Base-by-base conservation (phyloP, 2,888 invertebrate genomes). In the Meloe dianella region DNA sequence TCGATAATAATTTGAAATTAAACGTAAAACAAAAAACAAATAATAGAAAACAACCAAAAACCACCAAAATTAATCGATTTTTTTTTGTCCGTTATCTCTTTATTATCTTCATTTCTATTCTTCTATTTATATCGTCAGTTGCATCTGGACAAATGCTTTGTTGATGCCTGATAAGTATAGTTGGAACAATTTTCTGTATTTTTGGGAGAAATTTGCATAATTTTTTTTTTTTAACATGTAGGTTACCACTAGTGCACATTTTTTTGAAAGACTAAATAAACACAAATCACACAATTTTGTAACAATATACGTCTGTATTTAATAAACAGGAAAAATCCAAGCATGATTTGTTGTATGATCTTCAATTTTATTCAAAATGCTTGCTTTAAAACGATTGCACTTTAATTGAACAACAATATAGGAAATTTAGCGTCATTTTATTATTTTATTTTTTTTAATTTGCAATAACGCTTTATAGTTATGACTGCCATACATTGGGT, bases 41-140 rank as follows among this genome's bases (percentile, higher is more conserved):
- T 6, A 7, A 8, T 3, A 9, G 32, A 32, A 32, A 32, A 27
- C 27, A 27, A 27, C 4, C 27, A 41, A 17, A 8, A 41, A 41
- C n/a, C 17, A 17, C 41, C 17, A n/a, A 41, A 32, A 32, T 41
- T 41, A 41, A 27, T 27, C 4, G 2, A 3, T 27, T 27, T 3
- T 27, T 27, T 27, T 27, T 27, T 3, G 4, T 4, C 27, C 2
- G 2, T 3, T 3, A 27, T 27, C 27, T 41, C 41, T 38, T 8
- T 73, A 67, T 71, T 58, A 63, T 57, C 66, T 63, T 69, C 60
- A 63, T 71, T 67, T 73, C 68, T 68, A 65, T n/a, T 71, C 71
- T 68, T 70, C 68, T 73, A n/a, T 5, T 41, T 41, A 75, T 74
- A 78, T 80, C 80, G 80, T 80, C 80, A 80, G 80, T 77, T 77